These are phyloP conservation scores for Gymnoscopelus braueri DNA, from an alignment of 2,797 vertebrate species.

Conservation along the genomic window DNA sequence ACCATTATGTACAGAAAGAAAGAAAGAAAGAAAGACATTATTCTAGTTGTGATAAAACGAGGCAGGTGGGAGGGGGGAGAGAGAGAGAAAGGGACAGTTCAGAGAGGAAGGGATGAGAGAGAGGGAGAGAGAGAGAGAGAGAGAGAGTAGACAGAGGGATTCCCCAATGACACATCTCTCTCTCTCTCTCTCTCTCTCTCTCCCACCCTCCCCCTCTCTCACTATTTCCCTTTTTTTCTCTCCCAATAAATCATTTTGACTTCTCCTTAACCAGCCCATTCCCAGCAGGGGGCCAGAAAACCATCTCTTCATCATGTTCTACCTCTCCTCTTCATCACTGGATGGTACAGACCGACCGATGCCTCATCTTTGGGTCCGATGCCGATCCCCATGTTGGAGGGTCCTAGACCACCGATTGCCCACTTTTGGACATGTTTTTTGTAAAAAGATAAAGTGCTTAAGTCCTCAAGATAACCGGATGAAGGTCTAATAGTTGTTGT, in stretches of 20 bases:
- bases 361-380: too few species aligned
- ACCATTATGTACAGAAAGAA: too few species aligned
- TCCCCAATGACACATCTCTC: slow-evolving; percentile 80
- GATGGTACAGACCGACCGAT: too few species aligned
- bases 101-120: slow-evolving; percentile 61
- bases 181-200: slow-evolving; percentile 72
- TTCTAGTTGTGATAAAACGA: slow-evolving; percentile 44
- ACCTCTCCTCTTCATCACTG: slow-evolving; percentile 26
- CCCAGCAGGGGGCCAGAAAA: slow-evolving; percentile 84
- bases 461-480: too few species aligned
- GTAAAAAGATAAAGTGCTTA: too few species aligned
- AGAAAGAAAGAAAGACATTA: slow-evolving; percentile 8
- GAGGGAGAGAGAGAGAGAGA: slow-evolving; percentile 51
- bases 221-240: slow-evolving; percentile 78
- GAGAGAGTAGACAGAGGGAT: slow-evolving; percentile 77
- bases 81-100: slow-evolving; percentile 68
- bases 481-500: too few species aligned
- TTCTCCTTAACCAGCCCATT: slow-evolving; percentile 87
- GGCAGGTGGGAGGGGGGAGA: slow-evolving; percentile 32
- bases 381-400: too few species aligned
- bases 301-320: slow-evolving; percentile 45
- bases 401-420: too few species aligned
- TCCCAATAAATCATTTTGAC: slow-evolving; percentile 87
- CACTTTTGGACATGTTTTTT: too few species aligned
- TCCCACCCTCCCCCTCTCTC: slow-evolving; percentile 70